A percentile compares a stretch with the other conserved stretches of the same genome.
phyloP scores from a whole-genome alignment of 1,140 invertebrate genomes.

The Papilio aristodemus region DNA sequence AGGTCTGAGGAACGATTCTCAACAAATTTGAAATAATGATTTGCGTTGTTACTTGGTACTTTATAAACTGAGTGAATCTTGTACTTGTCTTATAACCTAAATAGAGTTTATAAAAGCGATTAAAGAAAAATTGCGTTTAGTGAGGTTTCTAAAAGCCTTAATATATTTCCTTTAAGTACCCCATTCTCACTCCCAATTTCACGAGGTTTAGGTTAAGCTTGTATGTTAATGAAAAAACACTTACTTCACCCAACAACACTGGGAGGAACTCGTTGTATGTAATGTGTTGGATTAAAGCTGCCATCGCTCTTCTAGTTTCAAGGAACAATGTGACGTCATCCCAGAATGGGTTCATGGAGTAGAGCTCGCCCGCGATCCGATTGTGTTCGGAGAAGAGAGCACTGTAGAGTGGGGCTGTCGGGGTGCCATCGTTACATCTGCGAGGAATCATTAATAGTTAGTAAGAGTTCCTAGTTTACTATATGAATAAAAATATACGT shows the following conservation, averaged over 20 bases:
- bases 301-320: constrained; percentile 88
- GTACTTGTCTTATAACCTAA: no score
- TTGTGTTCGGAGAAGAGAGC: constrained; percentile 91
- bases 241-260: constrained; percentile 86
- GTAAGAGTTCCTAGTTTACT: no score
- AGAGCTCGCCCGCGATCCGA: constrained; percentile 87
- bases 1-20: background rate
- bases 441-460: constrained; percentile 23
- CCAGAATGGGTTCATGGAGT: constrained; percentile 91
- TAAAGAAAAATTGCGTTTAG: no score
- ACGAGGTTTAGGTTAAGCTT: no score
- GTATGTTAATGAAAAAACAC: background rate
- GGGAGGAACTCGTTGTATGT: constrained; percentile 93
- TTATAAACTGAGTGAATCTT: no score
- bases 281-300: constrained; percentile 91
- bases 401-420: constrained; percentile 82
- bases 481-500: background rate
- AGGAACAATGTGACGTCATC: constrained; percentile 89
- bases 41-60: no score
- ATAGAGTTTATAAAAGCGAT: no score
- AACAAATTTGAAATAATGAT: no score
- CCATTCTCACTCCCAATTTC: no score
- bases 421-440: constrained; percentile 72
- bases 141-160: no score
- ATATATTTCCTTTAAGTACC: no score